These are phyloP conservation scores for Poeciliopsis occidentalis DNA, from an alignment of 2,113 vertebrate genomes.

Conservation along the genomic window DNA sequence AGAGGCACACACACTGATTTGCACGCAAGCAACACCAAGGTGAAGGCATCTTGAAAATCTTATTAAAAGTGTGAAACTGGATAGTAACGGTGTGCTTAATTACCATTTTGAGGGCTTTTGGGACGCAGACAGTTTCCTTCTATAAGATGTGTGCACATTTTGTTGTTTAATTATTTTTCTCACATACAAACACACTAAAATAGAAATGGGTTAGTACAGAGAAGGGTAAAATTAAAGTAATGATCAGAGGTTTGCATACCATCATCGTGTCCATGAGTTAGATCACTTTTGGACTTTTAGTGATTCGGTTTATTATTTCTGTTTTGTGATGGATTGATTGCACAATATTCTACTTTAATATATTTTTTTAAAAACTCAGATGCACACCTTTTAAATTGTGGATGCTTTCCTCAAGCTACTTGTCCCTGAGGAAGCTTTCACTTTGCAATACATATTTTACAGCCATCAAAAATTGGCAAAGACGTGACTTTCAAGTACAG, in stretches of 20 bases:
- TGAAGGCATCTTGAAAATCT: conserved; percentile 25
- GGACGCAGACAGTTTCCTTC: neutral
- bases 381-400: neutral
- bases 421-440: neutral
- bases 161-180: conserved; percentile 16
- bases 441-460: neutral
- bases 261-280: neutral
- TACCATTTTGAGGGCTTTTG: conserved; percentile 11
- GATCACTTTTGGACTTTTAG: neutral
- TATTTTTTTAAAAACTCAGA: no score
- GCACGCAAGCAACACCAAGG: conserved; percentile 1
- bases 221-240: neutral
- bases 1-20: conserved; percentile 15
- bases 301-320: no score
- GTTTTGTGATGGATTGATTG: neutral
- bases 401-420: neutral
- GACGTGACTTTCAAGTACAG: neutral
- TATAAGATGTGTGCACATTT: neutral
- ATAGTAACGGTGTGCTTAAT: conserved; percentile 30
- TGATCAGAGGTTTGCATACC: neutral
- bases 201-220: neutral
- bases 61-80: conserved; percentile 31
- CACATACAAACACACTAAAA: neutral
- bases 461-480: neutral
- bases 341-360: neutral